These are phyloP conservation scores for Lampris incognitus DNA, from an alignment of 2,113 vertebrate species.

Conservation along the genomic window DNA sequence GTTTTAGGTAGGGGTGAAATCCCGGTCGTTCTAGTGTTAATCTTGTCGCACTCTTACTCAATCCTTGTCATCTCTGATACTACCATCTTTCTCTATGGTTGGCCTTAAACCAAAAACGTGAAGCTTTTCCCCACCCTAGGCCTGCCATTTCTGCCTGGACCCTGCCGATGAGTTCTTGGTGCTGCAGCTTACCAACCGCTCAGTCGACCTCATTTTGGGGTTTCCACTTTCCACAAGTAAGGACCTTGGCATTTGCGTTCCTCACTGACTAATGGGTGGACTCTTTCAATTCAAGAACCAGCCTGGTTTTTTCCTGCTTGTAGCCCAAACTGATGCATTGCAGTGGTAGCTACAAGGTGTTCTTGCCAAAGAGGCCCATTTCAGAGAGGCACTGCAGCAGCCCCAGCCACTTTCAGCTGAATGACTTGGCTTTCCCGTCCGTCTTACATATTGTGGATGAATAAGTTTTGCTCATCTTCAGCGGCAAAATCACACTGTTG, in stretches of 20 bases:
- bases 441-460: slow-evolving; percentile 15
- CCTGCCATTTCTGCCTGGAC: background rate
- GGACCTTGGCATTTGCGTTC: background rate
- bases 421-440: slow-evolving; percentile 2
- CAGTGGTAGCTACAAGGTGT: background rate
- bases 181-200: background rate
- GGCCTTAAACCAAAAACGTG: too few species aligned
- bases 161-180: background rate
- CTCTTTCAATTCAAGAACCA: background rate
- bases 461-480: slow-evolving; percentile 22
- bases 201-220: background rate
- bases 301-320: background rate
- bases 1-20: too few species aligned
- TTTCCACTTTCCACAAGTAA: background rate
- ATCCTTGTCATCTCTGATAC: too few species aligned
- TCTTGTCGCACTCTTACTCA: too few species aligned
- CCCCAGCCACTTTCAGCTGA: background rate
- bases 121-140: too few species aligned
- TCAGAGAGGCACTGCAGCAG: background rate
- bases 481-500: slow-evolving; percentile 13
- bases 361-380: background rate
- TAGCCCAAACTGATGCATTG: background rate
- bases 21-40: too few species aligned
- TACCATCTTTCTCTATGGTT: too few species aligned
- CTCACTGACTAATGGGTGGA: background rate